These are phyloP conservation scores for Thalassarche chlororhynchos DNA, from an alignment of 2,113 vertebrate species.

Conservation along the genomic window DNA sequence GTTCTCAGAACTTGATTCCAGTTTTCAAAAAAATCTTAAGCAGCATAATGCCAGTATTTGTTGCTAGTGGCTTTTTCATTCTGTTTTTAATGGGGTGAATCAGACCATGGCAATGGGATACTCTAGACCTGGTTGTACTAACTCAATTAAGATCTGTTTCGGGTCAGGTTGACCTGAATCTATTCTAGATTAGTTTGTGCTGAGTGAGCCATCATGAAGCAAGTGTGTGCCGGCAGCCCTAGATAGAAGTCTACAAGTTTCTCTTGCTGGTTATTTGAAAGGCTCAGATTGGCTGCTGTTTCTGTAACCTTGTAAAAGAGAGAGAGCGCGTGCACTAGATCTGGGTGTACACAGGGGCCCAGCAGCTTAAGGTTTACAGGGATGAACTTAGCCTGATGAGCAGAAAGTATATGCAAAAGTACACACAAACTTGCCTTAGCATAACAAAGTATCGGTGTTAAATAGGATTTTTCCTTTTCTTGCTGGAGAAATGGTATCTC, in stretches of 20 bases:
- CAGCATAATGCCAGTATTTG: not conserved
- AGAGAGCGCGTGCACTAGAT: not conserved
- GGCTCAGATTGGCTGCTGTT: not conserved
- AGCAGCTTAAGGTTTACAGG: not conserved
- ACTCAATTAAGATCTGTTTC: not conserved
- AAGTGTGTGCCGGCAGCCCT: not conserved
- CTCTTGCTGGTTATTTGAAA: not conserved
- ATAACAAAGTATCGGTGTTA: not conserved
- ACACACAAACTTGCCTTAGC: not conserved
- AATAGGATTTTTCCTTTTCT: not conserved
- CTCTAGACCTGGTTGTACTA: not conserved
- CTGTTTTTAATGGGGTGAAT: constrained; percentile 6
- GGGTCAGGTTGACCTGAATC: constrained; percentile 30
- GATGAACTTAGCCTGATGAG: not conserved
- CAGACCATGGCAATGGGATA: constrained; percentile 8
- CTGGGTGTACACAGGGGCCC: not conserved
- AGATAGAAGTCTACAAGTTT: not conserved
- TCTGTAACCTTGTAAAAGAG: not conserved
- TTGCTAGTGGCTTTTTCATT: not conserved
- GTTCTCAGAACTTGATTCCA: not conserved
- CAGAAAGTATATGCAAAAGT: not conserved
- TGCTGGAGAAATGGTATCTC: not conserved
- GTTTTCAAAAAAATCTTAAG: not conserved
- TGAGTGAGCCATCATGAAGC: not conserved
- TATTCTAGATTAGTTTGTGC: constrained; percentile 10